Evolutionary conservation across 2,888 invertebrate genomes (phyloP).

Genomic region (Ischnura elegans): DNA sequence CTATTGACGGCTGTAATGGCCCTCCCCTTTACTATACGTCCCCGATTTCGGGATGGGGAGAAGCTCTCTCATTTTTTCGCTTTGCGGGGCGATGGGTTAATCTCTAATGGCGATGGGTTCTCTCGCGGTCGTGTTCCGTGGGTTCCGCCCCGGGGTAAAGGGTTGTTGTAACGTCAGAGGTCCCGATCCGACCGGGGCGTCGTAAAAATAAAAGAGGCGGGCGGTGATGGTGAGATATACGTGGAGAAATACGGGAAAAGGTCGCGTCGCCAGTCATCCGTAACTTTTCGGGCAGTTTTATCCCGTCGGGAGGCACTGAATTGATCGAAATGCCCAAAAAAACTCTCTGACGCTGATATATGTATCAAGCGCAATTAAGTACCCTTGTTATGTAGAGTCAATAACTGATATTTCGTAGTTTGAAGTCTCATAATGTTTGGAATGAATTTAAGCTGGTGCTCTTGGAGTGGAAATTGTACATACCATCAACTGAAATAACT

Average conservation of each 20-base stretch:
- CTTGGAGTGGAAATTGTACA: too few species aligned
- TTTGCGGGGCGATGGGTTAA: slow-evolving; percentile 33
- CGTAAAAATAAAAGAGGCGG: neutral
- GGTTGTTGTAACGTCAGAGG: neutral
- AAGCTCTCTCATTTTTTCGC: neutral
- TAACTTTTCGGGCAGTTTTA: neutral
- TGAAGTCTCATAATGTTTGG: too few species aligned
- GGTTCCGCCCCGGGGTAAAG: slow-evolving; percentile 30
- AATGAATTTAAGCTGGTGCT: too few species aligned
- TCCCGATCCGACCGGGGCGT: neutral
- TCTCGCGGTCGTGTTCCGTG: neutral
- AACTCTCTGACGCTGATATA: too few species aligned
- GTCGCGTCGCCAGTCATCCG: neutral
- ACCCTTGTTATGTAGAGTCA: too few species aligned
- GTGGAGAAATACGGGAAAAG: neutral
- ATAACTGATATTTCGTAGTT: too few species aligned
- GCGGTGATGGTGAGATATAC: neutral
- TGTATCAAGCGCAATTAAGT: too few species aligned
- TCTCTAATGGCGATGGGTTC: neutral
- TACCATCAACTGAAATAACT: too few species aligned
- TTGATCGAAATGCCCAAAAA: neutral
- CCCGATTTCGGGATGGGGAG: neutral
- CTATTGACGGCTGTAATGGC: slow-evolving; percentile 56
- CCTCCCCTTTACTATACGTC: neutral
- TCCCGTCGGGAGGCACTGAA: neutral